phyloP scores from a whole-genome alignment of 1,140 invertebrate species.

The Paralvinella palmiformis region DNA sequence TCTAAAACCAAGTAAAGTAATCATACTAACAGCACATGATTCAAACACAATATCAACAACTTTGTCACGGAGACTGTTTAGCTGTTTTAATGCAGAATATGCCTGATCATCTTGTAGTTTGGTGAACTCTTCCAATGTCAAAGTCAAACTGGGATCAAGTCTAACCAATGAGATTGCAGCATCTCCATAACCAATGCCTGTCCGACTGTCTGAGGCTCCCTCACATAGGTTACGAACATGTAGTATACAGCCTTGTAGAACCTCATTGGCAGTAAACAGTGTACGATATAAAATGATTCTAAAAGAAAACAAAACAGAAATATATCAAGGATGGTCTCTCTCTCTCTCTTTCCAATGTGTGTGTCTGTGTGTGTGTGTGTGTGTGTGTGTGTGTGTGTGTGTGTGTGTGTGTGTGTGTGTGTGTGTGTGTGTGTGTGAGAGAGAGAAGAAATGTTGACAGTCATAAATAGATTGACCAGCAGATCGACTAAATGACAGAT shows the following conservation, averaged over 20 bases:
- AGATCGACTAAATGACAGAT: not conserved
- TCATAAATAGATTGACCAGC: not conserved
- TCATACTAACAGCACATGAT: conserved; percentile 41
- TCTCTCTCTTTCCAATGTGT: not conserved
- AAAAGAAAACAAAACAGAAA: not conserved
- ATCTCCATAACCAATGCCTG: conserved; percentile 31
- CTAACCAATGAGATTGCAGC: conserved; percentile 36
- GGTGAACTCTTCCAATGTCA: conserved; percentile 42
- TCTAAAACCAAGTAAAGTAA: not conserved
- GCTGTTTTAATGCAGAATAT: conserved; percentile 28
- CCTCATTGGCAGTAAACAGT: conserved; percentile 46
- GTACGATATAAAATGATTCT: conserved; percentile 19
- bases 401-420: not conserved
- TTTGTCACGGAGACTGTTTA: conserved; percentile 34
- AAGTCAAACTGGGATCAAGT: conserved; percentile 30
- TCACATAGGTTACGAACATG: conserved; percentile 44
- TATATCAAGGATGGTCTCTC: not conserved
- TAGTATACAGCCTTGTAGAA: conserved; percentile 44
- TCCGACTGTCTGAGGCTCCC: conserved; percentile 35
- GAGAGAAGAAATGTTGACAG: not conserved
- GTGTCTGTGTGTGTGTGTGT: not conserved
- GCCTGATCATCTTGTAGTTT: conserved; percentile 32
- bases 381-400: not conserved
- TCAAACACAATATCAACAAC: conserved; percentile 45
- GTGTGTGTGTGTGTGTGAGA: not conserved